Evolutionary conservation across 2,797 vertebrate genomes (phyloP).

Genomic region (Lacerta viridis): DNA sequence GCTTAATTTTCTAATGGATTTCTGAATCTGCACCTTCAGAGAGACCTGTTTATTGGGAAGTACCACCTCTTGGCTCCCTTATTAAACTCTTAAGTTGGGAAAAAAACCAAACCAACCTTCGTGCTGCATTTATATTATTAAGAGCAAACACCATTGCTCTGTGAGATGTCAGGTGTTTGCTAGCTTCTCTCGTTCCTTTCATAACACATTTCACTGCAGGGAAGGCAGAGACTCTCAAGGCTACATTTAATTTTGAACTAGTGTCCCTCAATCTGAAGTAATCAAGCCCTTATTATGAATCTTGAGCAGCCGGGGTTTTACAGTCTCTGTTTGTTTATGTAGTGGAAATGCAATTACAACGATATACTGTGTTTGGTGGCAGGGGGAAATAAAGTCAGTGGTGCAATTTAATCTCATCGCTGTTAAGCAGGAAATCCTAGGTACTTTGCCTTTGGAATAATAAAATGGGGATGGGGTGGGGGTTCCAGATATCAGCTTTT

Average conservation of each 20-base stretch:
- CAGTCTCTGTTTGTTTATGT: background rate
- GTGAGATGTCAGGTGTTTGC: slow-evolving; percentile 14
- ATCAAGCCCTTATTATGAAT: slow-evolving; percentile 38
- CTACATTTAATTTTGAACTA: slow-evolving; percentile 40
- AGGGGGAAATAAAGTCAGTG: slow-evolving; percentile 11
- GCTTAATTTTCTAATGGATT: slow-evolving; percentile 28
- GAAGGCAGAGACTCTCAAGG: slow-evolving; percentile 27
- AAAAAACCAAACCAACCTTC: background rate
- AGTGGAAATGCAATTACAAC: slow-evolving; percentile 33
- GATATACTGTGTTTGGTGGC: slow-evolving; percentile 21
- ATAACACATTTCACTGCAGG: background rate
- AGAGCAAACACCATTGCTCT: slow-evolving; percentile 22
- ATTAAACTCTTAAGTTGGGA: background rate
- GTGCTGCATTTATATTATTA: slow-evolving; percentile 26
- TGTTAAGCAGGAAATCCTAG: slow-evolving; percentile 24
- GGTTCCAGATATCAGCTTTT: background rate
- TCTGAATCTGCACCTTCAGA: slow-evolving; percentile 19
- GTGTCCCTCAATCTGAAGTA: slow-evolving; percentile 39
- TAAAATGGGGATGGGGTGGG: background rate
- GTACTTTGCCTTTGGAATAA: slow-evolving; percentile 8
- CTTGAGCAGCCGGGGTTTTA: slow-evolving; percentile 35
- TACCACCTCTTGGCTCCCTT: slow-evolving; percentile 31
- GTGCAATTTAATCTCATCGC: slow-evolving; percentile 36
- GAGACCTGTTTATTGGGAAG: slow-evolving; percentile 27
- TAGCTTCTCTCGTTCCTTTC: background rate